Conservation (phyloP, 2,797 vertebrate genomes). For the Petrocephalus sullivani region DNA sequence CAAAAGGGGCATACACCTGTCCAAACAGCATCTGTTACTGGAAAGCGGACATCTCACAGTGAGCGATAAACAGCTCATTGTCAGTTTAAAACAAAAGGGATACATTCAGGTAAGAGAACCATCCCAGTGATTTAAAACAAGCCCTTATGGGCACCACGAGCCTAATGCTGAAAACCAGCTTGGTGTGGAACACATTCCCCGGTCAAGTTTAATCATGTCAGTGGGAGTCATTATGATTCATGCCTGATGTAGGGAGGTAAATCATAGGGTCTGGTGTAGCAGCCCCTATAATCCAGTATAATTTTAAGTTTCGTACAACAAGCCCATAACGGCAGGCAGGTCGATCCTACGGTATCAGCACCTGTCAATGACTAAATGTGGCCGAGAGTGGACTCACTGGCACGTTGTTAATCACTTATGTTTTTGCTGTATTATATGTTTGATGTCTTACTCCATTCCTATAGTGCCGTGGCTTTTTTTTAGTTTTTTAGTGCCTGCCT, state of each 20-base stretch:
- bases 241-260: background rate
- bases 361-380: background rate
- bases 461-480: background rate
- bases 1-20: slow-evolving; percentile 49
- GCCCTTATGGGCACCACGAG: background rate
- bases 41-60: slow-evolving; percentile 28
- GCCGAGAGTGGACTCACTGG: background rate
- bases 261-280: background rate
- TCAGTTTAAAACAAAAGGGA: slow-evolving; percentile 33
- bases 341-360: background rate
- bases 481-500: background rate
- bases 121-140: background rate
- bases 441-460: background rate
- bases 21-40: slow-evolving; percentile 53
- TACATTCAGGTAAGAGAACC: slow-evolving; percentile 9
- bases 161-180: background rate
- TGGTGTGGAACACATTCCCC: background rate
- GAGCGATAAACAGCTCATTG: slow-evolving; percentile 53
- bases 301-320: background rate
- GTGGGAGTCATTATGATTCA: slow-evolving; percentile 2
- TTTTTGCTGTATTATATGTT: background rate
- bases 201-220: background rate
- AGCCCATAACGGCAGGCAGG: background rate
- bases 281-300: background rate
- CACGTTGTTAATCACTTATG: background rate